Conservation (phyloP, 2,888 invertebrate species). For the Melinaea menophilus region DNA sequence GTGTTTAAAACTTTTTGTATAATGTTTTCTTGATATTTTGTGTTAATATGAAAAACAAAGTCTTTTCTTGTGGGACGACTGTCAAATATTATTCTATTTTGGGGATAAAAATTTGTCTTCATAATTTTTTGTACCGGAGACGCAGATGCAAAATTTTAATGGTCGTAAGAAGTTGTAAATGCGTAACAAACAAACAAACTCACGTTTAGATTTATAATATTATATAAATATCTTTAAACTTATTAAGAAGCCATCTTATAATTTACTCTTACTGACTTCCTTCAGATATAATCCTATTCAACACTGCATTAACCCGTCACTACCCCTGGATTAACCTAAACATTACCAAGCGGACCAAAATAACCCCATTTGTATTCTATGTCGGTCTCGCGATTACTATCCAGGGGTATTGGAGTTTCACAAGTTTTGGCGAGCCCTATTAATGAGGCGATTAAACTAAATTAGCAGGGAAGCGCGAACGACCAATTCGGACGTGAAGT, state of each 20-base stretch:
- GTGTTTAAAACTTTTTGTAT: too few species aligned
- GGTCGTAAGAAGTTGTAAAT: too few species aligned
- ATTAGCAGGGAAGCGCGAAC: conserved; percentile 66
- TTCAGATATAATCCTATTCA: conserved; percentile 17
- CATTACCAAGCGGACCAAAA: conserved; percentile 40
- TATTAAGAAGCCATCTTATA: conserved; percentile 8
- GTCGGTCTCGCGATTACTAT: conserved; percentile 42
- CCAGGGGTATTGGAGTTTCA: conserved; percentile 57
- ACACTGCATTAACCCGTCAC: conserved; percentile 25
- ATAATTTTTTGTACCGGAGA: too few species aligned
- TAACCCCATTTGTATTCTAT: conserved; percentile 58
- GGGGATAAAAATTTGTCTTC: too few species aligned
- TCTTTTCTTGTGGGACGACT: too few species aligned
- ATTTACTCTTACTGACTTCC: conserved; percentile 5
- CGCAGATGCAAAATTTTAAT: too few species aligned
- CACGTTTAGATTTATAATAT: too few species aligned
- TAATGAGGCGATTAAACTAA: conserved; percentile 71
- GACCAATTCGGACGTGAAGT: conserved; percentile 43
- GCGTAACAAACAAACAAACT: too few species aligned
- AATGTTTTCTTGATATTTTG: too few species aligned
- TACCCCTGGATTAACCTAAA: conserved; percentile 38
- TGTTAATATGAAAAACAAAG: too few species aligned
- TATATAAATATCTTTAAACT: conserved; percentile 1
- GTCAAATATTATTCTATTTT: too few species aligned
- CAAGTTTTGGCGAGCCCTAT: conserved; percentile 62